Conservation (phyloP, 2,888 invertebrate species). For the Piscicola geometra region DNA sequence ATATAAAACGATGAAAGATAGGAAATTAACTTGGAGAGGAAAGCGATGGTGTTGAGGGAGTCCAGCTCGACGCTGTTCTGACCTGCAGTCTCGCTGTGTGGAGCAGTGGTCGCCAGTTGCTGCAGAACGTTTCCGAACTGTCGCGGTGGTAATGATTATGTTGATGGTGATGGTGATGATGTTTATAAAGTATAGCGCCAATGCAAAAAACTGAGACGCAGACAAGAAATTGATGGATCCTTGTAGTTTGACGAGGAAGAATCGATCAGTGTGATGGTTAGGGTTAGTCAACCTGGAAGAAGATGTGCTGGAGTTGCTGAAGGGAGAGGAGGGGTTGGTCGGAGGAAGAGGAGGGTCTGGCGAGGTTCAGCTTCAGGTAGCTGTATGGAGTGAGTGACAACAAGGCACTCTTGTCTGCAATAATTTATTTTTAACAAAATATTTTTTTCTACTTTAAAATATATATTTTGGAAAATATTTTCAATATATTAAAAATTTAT, state of each 20-base stretch:
- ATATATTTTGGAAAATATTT: too few species aligned
- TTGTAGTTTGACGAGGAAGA: too few species aligned
- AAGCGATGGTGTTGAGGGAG: slow-evolving; percentile 63
- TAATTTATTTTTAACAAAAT: too few species aligned
- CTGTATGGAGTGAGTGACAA: slow-evolving; percentile 69
- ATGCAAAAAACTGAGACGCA: too few species aligned
- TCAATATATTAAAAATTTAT: too few species aligned
- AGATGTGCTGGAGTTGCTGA: slow-evolving; percentile 70
- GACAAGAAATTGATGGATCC: too few species aligned
- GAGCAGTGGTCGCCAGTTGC: slow-evolving; percentile 74
- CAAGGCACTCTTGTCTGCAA: slow-evolving; percentile 61
- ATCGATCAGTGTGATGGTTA: too few species aligned
- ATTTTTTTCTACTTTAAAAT: too few species aligned
- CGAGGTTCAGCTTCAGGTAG: slow-evolving; percentile 78
- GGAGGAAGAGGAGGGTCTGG: slow-evolving; percentile 62
- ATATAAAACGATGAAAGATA: too few species aligned
- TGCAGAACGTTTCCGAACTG: slow-evolving; percentile 81
- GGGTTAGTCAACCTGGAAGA: slow-evolving; percentile 74
- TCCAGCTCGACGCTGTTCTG: slow-evolving; percentile 88
- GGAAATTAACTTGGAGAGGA: slow-evolving; percentile 14
- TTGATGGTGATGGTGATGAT: background rate
- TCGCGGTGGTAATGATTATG: background rate
- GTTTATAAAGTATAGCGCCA: background rate
- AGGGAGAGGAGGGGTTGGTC: slow-evolving; percentile 71
- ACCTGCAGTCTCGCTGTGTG: slow-evolving; percentile 78